Percentiles rank a stretch among this genome's conserved stretches.
Conservation (phyloP, 2,113 vertebrate species). For the Percina caprodes region DNA sequence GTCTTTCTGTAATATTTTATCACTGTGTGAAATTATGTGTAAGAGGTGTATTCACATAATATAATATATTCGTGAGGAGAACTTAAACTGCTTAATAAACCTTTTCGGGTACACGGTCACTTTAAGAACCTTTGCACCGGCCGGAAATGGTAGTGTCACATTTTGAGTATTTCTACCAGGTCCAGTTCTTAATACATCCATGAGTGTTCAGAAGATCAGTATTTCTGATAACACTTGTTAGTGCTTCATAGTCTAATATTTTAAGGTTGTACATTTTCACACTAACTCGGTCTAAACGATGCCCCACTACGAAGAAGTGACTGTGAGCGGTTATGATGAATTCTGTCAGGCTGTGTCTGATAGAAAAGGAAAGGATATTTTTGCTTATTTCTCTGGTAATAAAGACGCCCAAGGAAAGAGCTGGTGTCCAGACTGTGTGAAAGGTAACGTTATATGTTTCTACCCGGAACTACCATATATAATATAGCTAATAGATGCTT, state of each 20-base stretch:
- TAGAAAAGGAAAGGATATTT: conserved; percentile 88
- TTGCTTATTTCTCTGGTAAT: conserved; percentile 92
- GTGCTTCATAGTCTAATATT: neutral
- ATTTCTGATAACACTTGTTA: neutral
- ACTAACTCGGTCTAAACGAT: conserved; percentile 51
- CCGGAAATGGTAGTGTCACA: conserved; percentile 65
- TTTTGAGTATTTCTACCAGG: conserved; percentile 37
- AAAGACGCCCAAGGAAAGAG: conserved; percentile 90
- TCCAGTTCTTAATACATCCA: neutral
- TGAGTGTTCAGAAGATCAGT: neutral
- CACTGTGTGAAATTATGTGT: too few species aligned
- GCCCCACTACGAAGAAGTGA: conserved; percentile 83
- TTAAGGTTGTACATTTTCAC: neutral
- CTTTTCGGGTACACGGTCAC: neutral
- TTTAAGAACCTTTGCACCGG: conserved; percentile 66
- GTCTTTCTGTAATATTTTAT: fast-evolving
- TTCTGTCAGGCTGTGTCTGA: conserved; percentile 86
- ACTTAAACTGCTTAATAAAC: too few species aligned
- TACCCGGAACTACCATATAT: neutral
- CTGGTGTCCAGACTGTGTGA: conserved; percentile 97
- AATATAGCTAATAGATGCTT: neutral
- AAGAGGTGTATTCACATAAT: fast-evolving
- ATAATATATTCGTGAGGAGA: fast-evolving
- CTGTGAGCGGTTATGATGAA: conserved; percentile 87
- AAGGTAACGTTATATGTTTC: conserved; percentile 79